Evolutionary conservation across 2,888 invertebrate genomes (phyloP), one percentile per base, ranked within the genome.

Genomic region (Ashinkailepas kermadecensis): DNA sequence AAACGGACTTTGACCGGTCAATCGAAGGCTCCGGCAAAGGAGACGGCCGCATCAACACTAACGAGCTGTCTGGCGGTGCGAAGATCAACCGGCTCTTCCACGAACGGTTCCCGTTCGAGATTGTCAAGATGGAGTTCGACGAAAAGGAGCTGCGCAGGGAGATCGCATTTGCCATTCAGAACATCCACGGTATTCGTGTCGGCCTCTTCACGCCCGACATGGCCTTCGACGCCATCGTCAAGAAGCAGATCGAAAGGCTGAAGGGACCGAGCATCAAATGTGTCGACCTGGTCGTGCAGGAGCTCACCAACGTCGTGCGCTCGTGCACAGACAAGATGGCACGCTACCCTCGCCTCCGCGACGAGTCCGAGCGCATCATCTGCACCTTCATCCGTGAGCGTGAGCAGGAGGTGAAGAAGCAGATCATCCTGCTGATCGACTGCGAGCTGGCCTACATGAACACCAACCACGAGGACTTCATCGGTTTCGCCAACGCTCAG

Each of bases 211-310:
- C 99, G 59, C 99, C 99, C 13, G 99, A 99, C 89, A 98, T 98
- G 97, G 99, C 99, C 81, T 99, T 99, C 88, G 99, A 99, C 89
- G 98, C 98, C 82, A 99, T 99, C 87, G 99, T 99, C 70, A 99
- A 99, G 90, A 97, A 97, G 88, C 99, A 99, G 90, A 99, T 99
- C 85, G 91, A 92, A 81, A 92, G 96, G 85, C 91, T 99, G 86
- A 97, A 97, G 89, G 97, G 97, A 89, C 99, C 99, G n/a, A 95
- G 96, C 86, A 90, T 99, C 85, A 99, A 99, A 88, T 99, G 99
- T 90, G 96, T 98, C 80, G 99, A 99, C 89, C 91, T 99, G 88
- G 99, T 99, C 84, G 96, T 99, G 81, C 93, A 93, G 86, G 99
- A 99, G 89, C 90, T 99, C 83, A 95, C 95, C 80, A 95, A 94